Percentiles rank a stretch among this genome's conserved stretches.
These are phyloP conservation scores for Sarcophilus harrisii DNA, from an alignment of 2,797 vertebrate species.

Conservation along the genomic window DNA sequence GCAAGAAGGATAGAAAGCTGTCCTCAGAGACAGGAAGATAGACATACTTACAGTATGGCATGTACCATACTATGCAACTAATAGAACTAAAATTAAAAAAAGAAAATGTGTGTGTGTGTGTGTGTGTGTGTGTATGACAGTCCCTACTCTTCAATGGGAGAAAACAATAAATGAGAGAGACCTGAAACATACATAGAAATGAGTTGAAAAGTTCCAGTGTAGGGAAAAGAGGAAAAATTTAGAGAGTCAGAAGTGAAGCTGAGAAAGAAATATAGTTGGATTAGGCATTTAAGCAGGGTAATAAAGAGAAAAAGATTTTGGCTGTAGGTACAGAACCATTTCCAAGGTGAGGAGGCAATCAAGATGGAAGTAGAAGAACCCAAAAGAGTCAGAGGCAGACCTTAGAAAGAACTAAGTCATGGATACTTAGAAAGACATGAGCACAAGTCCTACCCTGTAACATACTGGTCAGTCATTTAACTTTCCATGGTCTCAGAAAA, in stretches of 20 bases:
- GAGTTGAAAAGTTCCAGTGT: background rate
- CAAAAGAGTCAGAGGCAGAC: background rate
- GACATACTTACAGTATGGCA: background rate
- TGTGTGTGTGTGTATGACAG: no score
- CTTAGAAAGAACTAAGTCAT: background rate
- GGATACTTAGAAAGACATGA: background rate
- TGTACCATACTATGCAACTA: background rate
- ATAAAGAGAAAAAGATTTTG: background rate
- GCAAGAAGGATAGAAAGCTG: background rate
- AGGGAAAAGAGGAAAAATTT: background rate
- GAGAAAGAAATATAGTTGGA: background rate
- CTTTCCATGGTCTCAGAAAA: background rate
- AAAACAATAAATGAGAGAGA: background rate
- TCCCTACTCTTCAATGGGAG: background rate
- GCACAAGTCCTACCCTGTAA: background rate
- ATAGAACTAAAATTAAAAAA: background rate
- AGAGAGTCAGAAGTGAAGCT: background rate
- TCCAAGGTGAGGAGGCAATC: background rate
- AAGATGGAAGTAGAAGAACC: background rate
- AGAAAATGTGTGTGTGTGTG: background rate
- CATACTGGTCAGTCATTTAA: background rate
- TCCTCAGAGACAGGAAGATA: background rate
- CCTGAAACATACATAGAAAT: background rate
- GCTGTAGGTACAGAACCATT: background rate
- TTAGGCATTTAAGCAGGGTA: background rate